Conservation (phyloP, 2,797 vertebrate genomes). For the Gadopsis marmoratus region DNA sequence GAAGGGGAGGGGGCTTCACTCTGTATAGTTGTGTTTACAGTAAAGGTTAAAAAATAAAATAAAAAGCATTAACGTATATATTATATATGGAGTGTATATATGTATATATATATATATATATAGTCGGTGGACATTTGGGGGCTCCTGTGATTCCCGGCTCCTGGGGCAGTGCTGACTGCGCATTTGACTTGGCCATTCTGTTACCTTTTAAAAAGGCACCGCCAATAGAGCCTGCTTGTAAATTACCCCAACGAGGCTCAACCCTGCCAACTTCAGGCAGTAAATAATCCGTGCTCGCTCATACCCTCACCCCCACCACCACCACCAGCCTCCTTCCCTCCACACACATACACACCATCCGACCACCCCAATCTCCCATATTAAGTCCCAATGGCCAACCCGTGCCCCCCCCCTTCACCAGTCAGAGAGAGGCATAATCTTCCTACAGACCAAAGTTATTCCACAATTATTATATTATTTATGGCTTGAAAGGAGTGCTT, state of each 20-base stretch:
- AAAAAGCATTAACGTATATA: conserved; percentile 1
- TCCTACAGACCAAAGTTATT: conserved; percentile 72
- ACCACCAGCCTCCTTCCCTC: conserved; percentile 33
- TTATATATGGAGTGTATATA: too few species aligned
- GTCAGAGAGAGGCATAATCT: conserved; percentile 75
- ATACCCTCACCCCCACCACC: conserved; percentile 65
- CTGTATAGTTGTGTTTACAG: conserved; percentile 30
- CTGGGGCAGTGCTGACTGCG: conserved; percentile 72
- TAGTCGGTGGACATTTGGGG: conserved; percentile 48
- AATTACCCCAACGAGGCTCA: conserved; percentile 81
- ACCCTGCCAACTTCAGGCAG: conserved; percentile 82
- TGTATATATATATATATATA: too few species aligned
- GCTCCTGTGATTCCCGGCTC: conserved; percentile 60
- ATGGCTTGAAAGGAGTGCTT: conserved; percentile 68
- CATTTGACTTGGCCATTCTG: conserved; percentile 80
- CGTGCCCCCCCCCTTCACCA: conserved; percentile 72
- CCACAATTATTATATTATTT: conserved; percentile 79
- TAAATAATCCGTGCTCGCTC: conserved; percentile 82
- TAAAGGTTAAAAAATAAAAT: conserved; percentile 30
- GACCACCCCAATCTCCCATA: conserved; percentile 55
- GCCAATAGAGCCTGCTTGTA: conserved; percentile 81
- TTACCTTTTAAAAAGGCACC: conserved; percentile 83
- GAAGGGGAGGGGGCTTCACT: too few species aligned
- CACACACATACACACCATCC: conserved; percentile 68
- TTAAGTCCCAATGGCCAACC: conserved; percentile 60